Evolutionary conservation across 2,888 invertebrate genomes (phyloP), one percentile per base, ranked within the genome.

Genomic region (Epinotia brunnichana): DNA sequence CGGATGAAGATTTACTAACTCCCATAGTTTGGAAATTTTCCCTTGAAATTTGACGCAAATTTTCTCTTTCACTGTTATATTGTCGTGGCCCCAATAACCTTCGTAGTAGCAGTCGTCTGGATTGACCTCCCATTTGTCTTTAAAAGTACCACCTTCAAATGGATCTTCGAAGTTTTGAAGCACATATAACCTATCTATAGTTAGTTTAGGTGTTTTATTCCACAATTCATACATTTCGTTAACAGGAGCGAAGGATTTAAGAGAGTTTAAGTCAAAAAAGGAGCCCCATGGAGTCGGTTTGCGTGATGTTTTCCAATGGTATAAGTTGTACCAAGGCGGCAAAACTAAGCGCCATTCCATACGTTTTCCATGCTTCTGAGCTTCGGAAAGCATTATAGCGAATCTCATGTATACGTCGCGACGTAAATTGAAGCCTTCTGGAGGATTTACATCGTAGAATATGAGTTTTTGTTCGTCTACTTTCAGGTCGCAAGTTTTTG

Each of bases 381-480:
- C 92, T 74, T 95, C 94, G 41, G 96, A 94, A 0, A 97, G 94
- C 83, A 99, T 95, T 61, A 97, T 96, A 1, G 99, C 98, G 81
- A 98, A 94, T 78, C 99, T 95, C 94, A 99, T 96, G 83, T 98
- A 99, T 2, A 99, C 99, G 93, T 99, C 99, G 48, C 99, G 94
- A 17, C 99, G 94, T 75, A 99, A 94, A 92, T 99, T 99, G 85
- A 99, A 99, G 0, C 99, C 99, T 93, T 99, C 99, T 0, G 97
- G 96, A 2, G 96, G 96, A 92, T 99, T 99, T 0, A 99, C 96
- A 85, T 99, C 98, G 88, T 99, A 99, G 63, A 99, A 94, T 69
- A 99, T 89, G 82, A 96, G 98, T 81, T 97, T 96, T 74, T 80
- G 73, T 11, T 63, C 51, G 29, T 53, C 51, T 19, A 51, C 29